A percentile compares a stretch with the other conserved stretches of the same genome.
These are phyloP conservation scores for Periophthalmodon schlosseri DNA, from an alignment of 2,113 vertebrate species.

Conservation along the genomic window DNA sequence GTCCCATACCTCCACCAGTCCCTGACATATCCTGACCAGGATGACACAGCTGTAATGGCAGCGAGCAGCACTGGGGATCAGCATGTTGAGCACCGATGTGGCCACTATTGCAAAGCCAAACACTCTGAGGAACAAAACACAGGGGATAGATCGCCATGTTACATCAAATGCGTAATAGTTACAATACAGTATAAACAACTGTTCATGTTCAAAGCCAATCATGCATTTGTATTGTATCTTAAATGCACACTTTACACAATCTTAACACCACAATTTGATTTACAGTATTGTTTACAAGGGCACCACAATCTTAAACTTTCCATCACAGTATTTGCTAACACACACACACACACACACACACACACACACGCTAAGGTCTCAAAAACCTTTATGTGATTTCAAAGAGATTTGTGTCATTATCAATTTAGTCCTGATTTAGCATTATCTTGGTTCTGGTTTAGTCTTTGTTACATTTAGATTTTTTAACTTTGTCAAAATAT, in stretches of 20 bases:
- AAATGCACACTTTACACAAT: too few species aligned
- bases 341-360: too few species aligned
- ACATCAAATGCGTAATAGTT: neutral
- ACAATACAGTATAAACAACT: too few species aligned
- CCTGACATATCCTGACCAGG: conserved; percentile 91
- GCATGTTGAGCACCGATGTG: conserved; percentile 90
- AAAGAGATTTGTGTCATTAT: neutral
- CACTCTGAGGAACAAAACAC: conserved; percentile 76
- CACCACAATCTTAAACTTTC: too few species aligned
- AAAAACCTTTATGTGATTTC: neutral
- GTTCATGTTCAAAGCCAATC: neutral
- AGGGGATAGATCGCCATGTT: conserved; percentile 5
- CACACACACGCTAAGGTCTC: too few species aligned
- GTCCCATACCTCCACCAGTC: conserved; percentile 87
- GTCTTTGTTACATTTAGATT: too few species aligned
- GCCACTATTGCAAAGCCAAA: conserved; percentile 94
- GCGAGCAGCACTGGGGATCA: conserved; percentile 88
- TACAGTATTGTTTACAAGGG: too few species aligned
- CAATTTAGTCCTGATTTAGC: neutral
- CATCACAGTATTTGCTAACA: neutral
- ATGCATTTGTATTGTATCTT: neutral
- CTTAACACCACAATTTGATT: too few species aligned
- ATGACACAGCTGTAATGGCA: conserved; percentile 92
- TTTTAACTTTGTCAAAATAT: too few species aligned
- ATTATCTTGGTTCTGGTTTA: too few species aligned